Conservation (phyloP, 2,888 invertebrate genomes). For the Euplexia lucipara region DNA sequence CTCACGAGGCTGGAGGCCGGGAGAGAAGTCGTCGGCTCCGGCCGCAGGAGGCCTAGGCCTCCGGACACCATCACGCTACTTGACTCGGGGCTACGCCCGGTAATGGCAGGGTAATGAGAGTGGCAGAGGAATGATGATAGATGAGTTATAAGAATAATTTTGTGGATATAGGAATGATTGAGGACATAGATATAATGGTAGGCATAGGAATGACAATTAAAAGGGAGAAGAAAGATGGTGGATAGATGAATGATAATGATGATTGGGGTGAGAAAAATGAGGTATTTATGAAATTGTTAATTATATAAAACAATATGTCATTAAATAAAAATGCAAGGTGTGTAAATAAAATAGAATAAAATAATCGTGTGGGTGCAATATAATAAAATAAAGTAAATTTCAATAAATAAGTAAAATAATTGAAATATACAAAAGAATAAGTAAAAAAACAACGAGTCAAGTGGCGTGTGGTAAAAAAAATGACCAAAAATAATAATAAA, state of each 20-base stretch:
- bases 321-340: slow-evolving; percentile 19
- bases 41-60: slow-evolving; percentile 86
- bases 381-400: slow-evolving; percentile 5
- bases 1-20: slow-evolving; percentile 85
- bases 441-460: slow-evolving; percentile 75
- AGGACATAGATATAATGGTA: not conserved
- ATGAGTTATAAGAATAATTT: not conserved
- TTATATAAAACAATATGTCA: slow-evolving; percentile 10
- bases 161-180: not conserved
- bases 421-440: slow-evolving; percentile 19
- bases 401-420: slow-evolving; percentile 34
- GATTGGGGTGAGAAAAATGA: not conserved
- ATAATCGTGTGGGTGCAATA: not conserved
- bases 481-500: slow-evolving; percentile 65
- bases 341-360: slow-evolving; percentile 13
- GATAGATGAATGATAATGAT: not conserved
- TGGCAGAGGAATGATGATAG: slow-evolving; percentile 4
- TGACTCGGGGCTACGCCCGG: slow-evolving; percentile 87
- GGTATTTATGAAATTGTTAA: slow-evolving; percentile 12
- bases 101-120: slow-evolving; percentile 14
- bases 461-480: slow-evolving; percentile 77
- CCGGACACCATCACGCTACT: slow-evolving; percentile 91
- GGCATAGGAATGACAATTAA: not conserved
- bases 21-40: slow-evolving; percentile 90
- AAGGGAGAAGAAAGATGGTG: not conserved